phyloP scores from a whole-genome alignment of 2,113 vertebrate species.

The Sula dactylatra region DNA sequence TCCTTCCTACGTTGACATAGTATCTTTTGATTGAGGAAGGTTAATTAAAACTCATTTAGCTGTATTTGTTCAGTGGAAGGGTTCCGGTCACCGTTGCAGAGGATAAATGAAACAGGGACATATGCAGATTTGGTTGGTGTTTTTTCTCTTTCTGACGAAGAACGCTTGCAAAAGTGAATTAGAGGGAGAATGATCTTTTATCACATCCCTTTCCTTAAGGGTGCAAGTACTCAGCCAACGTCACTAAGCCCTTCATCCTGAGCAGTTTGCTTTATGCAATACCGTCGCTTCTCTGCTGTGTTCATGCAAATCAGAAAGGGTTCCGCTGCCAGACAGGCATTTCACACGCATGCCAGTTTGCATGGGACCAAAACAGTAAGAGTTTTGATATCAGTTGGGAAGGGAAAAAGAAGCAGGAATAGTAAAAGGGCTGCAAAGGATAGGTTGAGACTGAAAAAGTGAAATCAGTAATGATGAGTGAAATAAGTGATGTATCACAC shows the following conservation, averaged over 20 bases:
- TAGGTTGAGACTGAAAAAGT: not conserved
- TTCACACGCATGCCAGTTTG: not conserved
- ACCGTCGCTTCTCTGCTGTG: not conserved
- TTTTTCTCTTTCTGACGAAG: not conserved
- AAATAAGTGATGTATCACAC: not conserved
- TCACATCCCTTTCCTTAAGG: not conserved
- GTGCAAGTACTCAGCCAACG: not conserved
- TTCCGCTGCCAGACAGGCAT: not conserved
- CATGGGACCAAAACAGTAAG: not conserved
- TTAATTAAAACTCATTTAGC: conserved; percentile 76
- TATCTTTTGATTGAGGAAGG: conserved; percentile 72
- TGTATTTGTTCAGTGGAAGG: conserved; percentile 58
- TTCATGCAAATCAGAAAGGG: not conserved
- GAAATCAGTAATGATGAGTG: not conserved
- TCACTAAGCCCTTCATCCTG: not conserved
- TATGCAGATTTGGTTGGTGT: not conserved
- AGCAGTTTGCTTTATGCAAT: not conserved
- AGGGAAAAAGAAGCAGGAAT: not conserved
- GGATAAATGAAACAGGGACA: conserved; percentile 5
- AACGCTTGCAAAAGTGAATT: not conserved
- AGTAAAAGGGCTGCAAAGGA: not conserved
- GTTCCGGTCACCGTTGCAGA: not conserved
- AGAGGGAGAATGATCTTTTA: not conserved
- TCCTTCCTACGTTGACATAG: conserved; percentile 56
- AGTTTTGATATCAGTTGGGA: not conserved